Percentiles rank a stretch among this genome's conserved stretches.
Conservation (phyloP, 2,797 vertebrate species). For the Otolemur crassicaudatus region DNA sequence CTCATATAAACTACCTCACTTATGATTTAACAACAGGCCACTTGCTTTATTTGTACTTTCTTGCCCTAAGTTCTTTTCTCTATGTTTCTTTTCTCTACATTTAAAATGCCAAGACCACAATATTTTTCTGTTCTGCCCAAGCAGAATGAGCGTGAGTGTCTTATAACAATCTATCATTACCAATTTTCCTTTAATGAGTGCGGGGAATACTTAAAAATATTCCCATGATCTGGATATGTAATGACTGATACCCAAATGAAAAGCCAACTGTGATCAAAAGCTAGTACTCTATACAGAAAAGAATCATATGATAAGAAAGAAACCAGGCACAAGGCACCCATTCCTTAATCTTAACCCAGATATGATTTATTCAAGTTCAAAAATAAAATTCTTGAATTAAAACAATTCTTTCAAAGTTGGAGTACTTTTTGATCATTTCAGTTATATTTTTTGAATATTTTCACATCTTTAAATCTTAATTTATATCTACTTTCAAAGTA, state of each 20-base stretch:
- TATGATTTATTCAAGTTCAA: not conserved
- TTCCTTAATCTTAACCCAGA: not conserved
- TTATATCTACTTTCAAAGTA: not conserved
- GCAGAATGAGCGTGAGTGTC: slow-evolving; percentile 30
- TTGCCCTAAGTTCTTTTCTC: not conserved
- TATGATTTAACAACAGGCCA: not conserved
- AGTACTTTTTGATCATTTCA: not conserved
- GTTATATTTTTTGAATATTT: not conserved
- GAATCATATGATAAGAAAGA: not conserved
- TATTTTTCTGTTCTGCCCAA: slow-evolving; percentile 42
- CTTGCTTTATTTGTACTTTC: not conserved
- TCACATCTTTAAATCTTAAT: not conserved
- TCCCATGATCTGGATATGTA: not conserved
- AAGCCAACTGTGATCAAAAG: not conserved
- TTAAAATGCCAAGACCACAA: slow-evolving; percentile 35
- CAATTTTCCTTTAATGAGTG: slow-evolving; percentile 37
- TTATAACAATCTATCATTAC: slow-evolving; percentile 31
- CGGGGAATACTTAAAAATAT: not conserved
- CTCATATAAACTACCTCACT: not conserved
- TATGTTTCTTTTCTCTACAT: not conserved
- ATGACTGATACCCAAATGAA: not conserved
- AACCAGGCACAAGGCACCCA: not conserved
- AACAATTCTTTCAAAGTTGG: not conserved
- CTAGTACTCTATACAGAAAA: not conserved
- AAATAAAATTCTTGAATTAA: not conserved